A percentile compares a stretch with the other conserved stretches of the same genome.
Evolutionary conservation across 1,140 invertebrate genomes (phyloP).

Genomic region (Drosophila bifasciata): DNA sequence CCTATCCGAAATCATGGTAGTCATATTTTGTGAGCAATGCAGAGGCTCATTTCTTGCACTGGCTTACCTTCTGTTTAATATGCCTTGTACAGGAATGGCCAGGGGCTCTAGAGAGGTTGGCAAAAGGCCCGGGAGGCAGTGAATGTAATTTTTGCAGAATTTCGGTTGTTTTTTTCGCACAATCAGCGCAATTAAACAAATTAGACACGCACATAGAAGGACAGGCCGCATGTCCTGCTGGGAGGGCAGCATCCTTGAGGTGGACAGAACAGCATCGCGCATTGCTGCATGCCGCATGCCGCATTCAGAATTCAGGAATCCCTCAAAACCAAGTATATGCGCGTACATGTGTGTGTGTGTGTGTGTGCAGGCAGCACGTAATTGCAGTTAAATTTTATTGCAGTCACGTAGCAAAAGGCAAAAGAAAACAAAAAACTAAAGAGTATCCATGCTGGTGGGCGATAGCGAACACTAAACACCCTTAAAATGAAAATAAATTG

Average conservation of each 20-base stretch:
- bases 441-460: neutral
- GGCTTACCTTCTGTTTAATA: too few species aligned
- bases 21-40: too few species aligned
- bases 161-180: constrained; percentile 17
- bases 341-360: constrained; percentile 3
- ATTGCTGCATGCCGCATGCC: constrained; percentile 11
- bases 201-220: constrained; percentile 37
- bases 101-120: too few species aligned
- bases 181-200: constrained; percentile 35
- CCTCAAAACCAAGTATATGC: too few species aligned
- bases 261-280: constrained; percentile 20
- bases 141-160: constrained; percentile 14
- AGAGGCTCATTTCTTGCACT: too few species aligned
- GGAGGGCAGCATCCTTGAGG: constrained; percentile 28
- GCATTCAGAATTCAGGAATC: constrained; percentile 5
- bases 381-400: constrained; percentile 79
- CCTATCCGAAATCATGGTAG: too few species aligned
- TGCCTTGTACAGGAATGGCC: too few species aligned
- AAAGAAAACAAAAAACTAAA: constrained; percentile 41
- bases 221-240: constrained; percentile 23
- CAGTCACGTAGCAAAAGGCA: constrained; percentile 66
- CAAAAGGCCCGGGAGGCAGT: too few species aligned
- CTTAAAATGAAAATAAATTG: neutral
- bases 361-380: constrained; percentile 59
- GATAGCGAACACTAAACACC: constrained; percentile 4